Percentiles rank a stretch among this genome's conserved stretches.
phyloP scores from a whole-genome alignment of 2,113 vertebrate genomes.

The Ammodytes marinus region DNA sequence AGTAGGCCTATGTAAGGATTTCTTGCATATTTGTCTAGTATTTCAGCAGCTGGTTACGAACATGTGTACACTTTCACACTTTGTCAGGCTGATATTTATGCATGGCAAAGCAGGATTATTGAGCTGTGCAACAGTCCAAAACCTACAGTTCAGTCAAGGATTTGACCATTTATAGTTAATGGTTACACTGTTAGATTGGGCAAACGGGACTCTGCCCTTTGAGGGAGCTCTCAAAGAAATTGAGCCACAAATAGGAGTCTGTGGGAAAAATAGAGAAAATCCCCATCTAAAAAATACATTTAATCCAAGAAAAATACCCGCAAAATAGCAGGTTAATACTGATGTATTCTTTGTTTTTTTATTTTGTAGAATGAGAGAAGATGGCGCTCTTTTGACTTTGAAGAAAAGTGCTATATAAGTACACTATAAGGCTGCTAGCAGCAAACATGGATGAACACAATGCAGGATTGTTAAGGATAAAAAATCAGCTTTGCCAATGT shows the following conservation, averaged over 20 bases:
- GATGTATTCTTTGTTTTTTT: neutral
- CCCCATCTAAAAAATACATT: neutral
- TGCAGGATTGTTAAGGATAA: neutral
- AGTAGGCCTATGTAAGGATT: neutral
- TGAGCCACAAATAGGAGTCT: no score
- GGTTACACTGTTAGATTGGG: neutral
- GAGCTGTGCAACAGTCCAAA: neutral
- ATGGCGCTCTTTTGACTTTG: neutral
- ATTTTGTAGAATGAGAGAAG: neutral
- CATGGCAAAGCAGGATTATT: neutral
- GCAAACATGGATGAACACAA: neutral
- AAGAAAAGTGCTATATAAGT: no score
- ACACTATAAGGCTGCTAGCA: neutral
- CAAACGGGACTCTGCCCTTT: neutral
- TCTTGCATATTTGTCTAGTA: neutral
- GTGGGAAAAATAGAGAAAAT: neutral
- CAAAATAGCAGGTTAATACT: neutral
- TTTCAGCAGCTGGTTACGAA: neutral
- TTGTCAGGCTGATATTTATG: neutral
- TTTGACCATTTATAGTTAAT: neutral
- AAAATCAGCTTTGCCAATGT: no score
- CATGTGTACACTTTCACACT: neutral
- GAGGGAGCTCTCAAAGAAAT: neutral
- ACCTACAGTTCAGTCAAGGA: constrained; percentile 12
- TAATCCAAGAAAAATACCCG: no score